Evolutionary conservation across 1,140 invertebrate species (phyloP).

Genomic region (Eriosoma lanigerum): DNA sequence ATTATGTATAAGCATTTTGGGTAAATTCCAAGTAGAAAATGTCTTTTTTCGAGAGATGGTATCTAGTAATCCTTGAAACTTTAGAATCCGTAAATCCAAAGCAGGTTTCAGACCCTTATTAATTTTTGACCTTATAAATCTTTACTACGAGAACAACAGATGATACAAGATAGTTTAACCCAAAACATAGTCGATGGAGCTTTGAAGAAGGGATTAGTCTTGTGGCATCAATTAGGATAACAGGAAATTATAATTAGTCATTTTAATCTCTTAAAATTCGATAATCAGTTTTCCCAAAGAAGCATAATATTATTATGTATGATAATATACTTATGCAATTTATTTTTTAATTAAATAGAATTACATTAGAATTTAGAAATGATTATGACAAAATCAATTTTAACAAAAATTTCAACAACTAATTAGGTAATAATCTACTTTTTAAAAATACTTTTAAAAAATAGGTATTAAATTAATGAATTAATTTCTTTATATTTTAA

Average conservation of each 20-base stretch:
- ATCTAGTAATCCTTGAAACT: constrained; percentile 27
- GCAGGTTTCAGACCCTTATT: constrained; percentile 38
- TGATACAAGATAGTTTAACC: constrained; percentile 25
- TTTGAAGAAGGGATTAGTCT: constrained; percentile 19
- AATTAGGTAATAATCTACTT: too few relatives aligned
- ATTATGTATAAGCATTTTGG: too few relatives aligned
- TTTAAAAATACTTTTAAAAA: too few relatives aligned
- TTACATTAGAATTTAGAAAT: too few relatives aligned
- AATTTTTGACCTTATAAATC: constrained; percentile 50
- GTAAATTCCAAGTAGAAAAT: not conserved
- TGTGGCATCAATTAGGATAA: constrained; percentile 47
- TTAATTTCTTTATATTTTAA: too few relatives aligned
- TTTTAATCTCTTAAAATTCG: constrained; percentile 14
- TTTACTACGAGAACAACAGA: constrained; percentile 9
- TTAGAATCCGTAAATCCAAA: constrained; percentile 29
- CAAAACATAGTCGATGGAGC: constrained; percentile 35
- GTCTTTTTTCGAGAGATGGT: not conserved
- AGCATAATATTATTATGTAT: too few relatives aligned
- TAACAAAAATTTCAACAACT: too few relatives aligned
- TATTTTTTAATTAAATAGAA: too few relatives aligned
- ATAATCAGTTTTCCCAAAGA: constrained; percentile 14
- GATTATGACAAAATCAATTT: not conserved
- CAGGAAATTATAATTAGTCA: constrained; percentile 47
- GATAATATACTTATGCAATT: too few relatives aligned
- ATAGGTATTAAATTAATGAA: too few relatives aligned